Conservation (phyloP, 2,113 vertebrate species). For the Panthera tigris region DNA sequence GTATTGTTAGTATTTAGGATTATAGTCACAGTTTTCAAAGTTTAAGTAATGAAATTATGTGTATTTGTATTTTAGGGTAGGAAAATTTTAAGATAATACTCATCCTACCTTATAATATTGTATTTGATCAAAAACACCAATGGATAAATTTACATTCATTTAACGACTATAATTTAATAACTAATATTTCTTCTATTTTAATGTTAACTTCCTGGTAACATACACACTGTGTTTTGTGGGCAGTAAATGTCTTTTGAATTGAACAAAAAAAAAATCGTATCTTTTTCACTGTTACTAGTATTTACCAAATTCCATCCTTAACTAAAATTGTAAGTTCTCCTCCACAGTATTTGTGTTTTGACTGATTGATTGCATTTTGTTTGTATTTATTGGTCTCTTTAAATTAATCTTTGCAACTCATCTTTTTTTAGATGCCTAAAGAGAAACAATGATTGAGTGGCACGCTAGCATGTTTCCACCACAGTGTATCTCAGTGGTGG, state of each 20-base stretch:
- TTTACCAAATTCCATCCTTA: background rate
- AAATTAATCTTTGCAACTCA: background rate
- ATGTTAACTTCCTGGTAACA: background rate
- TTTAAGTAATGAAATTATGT: background rate
- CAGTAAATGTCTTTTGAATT: background rate
- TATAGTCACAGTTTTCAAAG: background rate
- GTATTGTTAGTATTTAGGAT: background rate
- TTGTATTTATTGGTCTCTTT: background rate
- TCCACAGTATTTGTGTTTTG: background rate
- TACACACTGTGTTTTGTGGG: background rate
- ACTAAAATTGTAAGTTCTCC: background rate
- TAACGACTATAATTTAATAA: background rate
- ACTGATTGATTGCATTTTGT: background rate
- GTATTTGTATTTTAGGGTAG: background rate
- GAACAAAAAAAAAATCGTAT: background rate
- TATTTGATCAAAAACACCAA: background rate
- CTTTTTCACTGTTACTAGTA: background rate
- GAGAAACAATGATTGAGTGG: background rate
- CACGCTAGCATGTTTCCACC: background rate
- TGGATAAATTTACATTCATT: background rate
- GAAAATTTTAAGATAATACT: background rate
- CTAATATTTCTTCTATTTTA: slow-evolving; percentile 35
- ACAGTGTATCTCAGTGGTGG: background rate
- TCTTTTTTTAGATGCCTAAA: background rate
- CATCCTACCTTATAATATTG: background rate